Evolutionary conservation across 23 tunicate species (phyloP).

Genomic region (Oikopleura vanhoeffeni): DNA sequence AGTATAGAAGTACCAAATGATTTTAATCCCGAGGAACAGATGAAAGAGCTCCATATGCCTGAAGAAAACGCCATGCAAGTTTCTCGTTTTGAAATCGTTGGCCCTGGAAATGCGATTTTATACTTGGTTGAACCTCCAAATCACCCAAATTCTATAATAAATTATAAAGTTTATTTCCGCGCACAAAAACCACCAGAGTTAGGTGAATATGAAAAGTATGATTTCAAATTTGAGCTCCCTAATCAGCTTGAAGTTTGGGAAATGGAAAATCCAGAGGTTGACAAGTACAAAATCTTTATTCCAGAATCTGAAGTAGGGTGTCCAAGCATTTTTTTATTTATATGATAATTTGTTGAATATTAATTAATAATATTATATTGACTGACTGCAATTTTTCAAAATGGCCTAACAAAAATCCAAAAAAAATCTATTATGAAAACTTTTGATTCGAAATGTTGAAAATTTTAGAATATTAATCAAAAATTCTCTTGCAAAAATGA

Average conservation of each 20-base stretch:
- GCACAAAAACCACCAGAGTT: neutral
- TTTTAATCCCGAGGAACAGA: constrained; percentile 43
- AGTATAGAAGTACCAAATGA: constrained; percentile 57
- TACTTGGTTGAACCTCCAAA: constrained; percentile 64
- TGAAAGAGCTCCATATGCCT: constrained; percentile 30
- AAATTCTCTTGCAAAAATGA: no score
- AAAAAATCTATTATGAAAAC: no score
- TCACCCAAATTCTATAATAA: constrained; percentile 20
- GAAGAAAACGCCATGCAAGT: constrained; percentile 63
- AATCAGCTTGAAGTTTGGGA: constrained; percentile 36
- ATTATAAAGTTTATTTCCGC: neutral
- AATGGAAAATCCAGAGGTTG: constrained; percentile 34
- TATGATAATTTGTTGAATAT: no score
- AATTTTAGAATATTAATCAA: no score
- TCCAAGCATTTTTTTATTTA: no score
- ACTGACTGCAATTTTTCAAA: no score
- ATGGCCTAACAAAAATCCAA: no score
- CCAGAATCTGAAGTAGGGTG: constrained; percentile 31
- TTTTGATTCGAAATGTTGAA: no score
- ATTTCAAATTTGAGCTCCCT: constrained; percentile 52
- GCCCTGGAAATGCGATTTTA: constrained; percentile 46
- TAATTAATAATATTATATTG: no score
- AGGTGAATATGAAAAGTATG: constrained; percentile 33
- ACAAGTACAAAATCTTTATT: constrained; percentile 61
- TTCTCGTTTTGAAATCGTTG: constrained; percentile 74